Conservation (phyloP, 2,888 invertebrate species). For the Thymelicus sylvestris region DNA sequence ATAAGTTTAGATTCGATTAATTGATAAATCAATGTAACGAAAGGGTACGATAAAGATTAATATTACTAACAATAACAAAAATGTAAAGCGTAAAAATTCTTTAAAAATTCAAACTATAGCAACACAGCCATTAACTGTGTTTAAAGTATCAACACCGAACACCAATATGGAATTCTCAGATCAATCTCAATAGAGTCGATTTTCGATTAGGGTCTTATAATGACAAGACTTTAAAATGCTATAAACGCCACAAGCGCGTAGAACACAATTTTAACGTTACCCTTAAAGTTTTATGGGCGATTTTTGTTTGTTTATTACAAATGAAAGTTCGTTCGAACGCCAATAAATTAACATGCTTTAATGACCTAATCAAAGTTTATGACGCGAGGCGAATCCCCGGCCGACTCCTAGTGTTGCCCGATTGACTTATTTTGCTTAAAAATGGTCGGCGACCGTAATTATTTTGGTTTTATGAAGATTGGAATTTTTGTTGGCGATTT, state of each 20-base stretch:
- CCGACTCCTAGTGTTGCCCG: constrained; percentile 82
- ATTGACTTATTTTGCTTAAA: constrained; percentile 80
- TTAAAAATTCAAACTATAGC: constrained; percentile 8
- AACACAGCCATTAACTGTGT: constrained; percentile 15
- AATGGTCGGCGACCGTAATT: constrained; percentile 64
- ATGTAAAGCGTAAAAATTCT: background rate
- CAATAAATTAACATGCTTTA: constrained; percentile 84
- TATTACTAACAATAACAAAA: background rate
- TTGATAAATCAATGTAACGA: background rate
- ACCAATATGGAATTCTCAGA: constrained; percentile 16
- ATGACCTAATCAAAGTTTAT: constrained; percentile 85
- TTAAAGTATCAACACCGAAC: background rate
- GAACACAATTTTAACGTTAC: constrained; percentile 55
- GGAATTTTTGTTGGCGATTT: constrained; percentile 73
- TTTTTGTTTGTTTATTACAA: constrained; percentile 69
- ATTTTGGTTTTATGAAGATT: constrained; percentile 84
- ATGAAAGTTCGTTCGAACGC: constrained; percentile 73
- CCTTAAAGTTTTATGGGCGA: constrained; percentile 59
- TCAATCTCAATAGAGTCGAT: constrained; percentile 60
- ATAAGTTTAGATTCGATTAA: background rate
- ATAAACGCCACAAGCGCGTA: constrained; percentile 53
- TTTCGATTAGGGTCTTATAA: constrained; percentile 69
- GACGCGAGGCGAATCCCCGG: constrained; percentile 80
- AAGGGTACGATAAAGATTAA: background rate
- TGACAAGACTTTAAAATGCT: constrained; percentile 58